A percentile compares a stretch with the other conserved stretches of the same genome.
These are phyloP conservation scores for Natrix natrix DNA, from an alignment of 2,797 vertebrate species.

Conservation along the genomic window DNA sequence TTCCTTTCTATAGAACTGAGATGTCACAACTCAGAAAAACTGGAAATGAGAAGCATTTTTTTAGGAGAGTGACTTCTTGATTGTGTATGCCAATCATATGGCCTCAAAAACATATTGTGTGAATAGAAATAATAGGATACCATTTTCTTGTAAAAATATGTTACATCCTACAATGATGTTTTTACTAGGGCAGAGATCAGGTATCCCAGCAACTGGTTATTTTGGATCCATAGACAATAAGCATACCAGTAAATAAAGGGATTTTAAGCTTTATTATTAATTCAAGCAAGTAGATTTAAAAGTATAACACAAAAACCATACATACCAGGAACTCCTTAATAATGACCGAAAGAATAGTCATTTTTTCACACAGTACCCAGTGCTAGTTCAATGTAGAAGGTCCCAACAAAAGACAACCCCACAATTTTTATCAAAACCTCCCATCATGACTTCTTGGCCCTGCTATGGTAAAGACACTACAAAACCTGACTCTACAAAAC, in stretches of 20 bases:
- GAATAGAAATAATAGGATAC: background rate
- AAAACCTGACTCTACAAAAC: background rate
- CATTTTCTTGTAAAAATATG: background rate
- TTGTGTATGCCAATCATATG: background rate
- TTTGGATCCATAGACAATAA: background rate
- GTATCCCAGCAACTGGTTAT: background rate
- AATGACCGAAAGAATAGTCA: background rate
- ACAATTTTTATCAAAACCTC: background rate
- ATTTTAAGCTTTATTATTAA: background rate
- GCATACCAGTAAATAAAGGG: background rate
- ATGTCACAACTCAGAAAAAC: background rate
- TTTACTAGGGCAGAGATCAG: background rate
- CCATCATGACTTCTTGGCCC: background rate
- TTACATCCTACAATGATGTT: background rate
- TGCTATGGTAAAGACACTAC: background rate
- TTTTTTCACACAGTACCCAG: background rate
- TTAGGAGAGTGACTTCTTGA: background rate
- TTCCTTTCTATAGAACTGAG: no score
- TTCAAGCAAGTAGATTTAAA: background rate
- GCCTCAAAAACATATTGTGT: background rate
- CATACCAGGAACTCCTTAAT: background rate
- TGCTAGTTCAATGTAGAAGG: background rate
- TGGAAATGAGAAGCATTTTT: background rate
- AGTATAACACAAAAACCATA: background rate
- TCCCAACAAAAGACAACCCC: background rate